Conservation (phyloP, 2,797 vertebrate species). For the Chloroceryle inda region DNA sequence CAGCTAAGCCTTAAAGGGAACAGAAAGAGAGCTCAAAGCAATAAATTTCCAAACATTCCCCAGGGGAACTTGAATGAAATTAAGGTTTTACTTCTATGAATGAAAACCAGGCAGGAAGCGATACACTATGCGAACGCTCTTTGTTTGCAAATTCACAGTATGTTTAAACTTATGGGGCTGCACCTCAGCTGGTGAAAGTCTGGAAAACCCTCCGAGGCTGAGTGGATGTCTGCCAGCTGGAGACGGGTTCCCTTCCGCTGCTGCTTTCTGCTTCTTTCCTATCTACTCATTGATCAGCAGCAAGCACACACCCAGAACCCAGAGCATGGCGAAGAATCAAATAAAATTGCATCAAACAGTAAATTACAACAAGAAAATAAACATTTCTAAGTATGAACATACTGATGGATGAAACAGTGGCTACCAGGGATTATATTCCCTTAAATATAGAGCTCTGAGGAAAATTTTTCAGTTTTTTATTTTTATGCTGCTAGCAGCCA, state of each 20-base stretch:
- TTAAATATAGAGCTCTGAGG: not conserved
- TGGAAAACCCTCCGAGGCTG: conserved; percentile 14
- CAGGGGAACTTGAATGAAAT: not conserved
- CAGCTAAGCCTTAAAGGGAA: not conserved
- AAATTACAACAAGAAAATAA: not conserved
- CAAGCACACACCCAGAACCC: not conserved
- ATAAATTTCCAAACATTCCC: not conserved
- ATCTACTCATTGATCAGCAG: not conserved
- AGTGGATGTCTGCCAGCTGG: conserved; percentile 35
- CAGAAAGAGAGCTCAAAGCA: not conserved
- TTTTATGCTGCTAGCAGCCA: not conserved
- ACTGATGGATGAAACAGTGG: not conserved
- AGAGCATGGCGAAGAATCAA: conserved; percentile 2
- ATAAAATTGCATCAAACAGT: not conserved
- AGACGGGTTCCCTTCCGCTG: not conserved
- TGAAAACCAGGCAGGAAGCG: not conserved
- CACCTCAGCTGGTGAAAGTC: conserved; percentile 38
- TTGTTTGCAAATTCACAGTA: not conserved
- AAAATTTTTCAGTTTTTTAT: not conserved
- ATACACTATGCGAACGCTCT: not conserved
- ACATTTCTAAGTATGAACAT: not conserved
- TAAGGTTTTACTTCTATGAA: not conserved
- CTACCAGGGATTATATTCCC: not conserved
- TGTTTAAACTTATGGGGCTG: conserved; percentile 5
- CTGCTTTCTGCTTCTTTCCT: not conserved